phyloP scores from a whole-genome alignment of 2,113 vertebrate species.

The Sceloporus undulatus region DNA sequence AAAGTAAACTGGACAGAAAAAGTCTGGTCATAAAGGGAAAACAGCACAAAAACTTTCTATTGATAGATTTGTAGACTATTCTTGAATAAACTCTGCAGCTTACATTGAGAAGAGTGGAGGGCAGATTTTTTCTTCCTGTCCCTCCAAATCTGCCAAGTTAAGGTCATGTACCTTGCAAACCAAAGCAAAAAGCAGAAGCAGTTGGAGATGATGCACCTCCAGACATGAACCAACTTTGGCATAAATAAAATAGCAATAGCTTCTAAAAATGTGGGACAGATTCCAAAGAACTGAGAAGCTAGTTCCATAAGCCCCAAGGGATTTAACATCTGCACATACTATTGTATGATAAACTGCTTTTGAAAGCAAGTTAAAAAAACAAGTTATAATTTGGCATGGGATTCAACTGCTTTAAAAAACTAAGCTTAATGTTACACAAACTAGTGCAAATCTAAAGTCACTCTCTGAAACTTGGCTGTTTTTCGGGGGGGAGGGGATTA shows the following conservation, averaged over 20 bases:
- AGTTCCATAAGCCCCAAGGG: neutral
- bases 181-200: neutral
- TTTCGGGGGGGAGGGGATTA: neutral
- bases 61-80: neutral
- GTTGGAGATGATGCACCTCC: neutral
- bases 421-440: neutral
- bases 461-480: neutral
- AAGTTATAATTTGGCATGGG: neutral
- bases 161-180: constrained; percentile 3
- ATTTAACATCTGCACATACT: too few species aligned
- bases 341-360: neutral
- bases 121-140: neutral
- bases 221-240: neutral
- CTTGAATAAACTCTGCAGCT: neutral
- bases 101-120: neutral
- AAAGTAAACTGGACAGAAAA: too few species aligned
- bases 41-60: neutral
- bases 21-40: neutral
- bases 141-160: neutral
- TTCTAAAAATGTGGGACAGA: too few species aligned
- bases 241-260: neutral
- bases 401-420: neutral
- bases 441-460: neutral
- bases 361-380: neutral
- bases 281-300: neutral